phyloP scores from a whole-genome alignment of 2,113 vertebrate genomes.

The Carettochelys insculpta region DNA sequence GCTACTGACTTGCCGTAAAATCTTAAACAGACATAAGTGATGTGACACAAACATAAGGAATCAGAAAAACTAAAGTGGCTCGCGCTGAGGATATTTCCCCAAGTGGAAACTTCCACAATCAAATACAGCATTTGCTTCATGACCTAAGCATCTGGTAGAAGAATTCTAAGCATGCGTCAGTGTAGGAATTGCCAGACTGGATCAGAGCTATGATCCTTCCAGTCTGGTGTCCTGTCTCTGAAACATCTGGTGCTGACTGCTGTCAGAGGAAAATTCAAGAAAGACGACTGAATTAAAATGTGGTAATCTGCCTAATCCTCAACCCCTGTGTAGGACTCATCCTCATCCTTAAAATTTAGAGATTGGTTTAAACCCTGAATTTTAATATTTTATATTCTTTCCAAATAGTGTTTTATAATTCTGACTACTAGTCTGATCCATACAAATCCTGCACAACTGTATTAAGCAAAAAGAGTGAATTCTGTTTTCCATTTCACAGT shows the following conservation, averaged over 20 bases:
- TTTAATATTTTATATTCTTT: no score
- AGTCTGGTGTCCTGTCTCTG: accelerated
- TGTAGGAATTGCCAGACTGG: not conserved
- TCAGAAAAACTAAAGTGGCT: not conserved
- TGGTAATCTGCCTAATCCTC: not conserved
- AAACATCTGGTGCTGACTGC: no score
- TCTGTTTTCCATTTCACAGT: not conserved
- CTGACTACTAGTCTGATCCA: not conserved
- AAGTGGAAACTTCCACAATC: no score
- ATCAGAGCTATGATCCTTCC: not conserved
- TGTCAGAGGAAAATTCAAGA: not conserved
- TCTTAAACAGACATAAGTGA: not conserved
- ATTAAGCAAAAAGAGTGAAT: not conserved
- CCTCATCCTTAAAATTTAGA: not conserved
- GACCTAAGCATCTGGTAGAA: not conserved
- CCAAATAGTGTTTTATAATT: no score
- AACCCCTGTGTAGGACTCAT: not conserved
- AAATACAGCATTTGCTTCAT: not conserved
- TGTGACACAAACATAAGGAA: no score
- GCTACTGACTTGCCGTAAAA: not conserved
- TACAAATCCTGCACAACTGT: not conserved
- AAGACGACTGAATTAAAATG: not conserved
- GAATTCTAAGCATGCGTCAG: not conserved
- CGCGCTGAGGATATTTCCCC: not conserved
- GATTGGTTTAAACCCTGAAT: not conserved